These are phyloP conservation scores for Baryphthengus martii DNA, from an alignment of 2,113 vertebrate species.

Conservation along the genomic window DNA sequence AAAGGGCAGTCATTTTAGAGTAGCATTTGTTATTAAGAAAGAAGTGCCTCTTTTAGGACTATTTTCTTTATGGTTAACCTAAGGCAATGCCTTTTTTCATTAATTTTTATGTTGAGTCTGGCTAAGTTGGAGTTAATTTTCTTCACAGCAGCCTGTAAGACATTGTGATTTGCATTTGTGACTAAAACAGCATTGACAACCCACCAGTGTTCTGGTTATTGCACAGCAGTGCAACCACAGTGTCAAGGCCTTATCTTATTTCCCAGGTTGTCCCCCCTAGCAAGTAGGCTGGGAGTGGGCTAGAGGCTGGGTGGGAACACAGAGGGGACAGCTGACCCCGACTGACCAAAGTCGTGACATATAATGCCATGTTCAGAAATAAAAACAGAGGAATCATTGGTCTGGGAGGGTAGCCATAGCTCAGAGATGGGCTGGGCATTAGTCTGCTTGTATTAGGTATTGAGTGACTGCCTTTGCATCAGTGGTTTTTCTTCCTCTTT, in stretches of 20 bases:
- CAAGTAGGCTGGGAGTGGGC: background rate
- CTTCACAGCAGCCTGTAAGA: background rate
- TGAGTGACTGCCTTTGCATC: background rate
- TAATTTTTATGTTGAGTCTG: background rate
- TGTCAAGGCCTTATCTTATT: fast-evolving
- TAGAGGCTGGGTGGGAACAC: background rate
- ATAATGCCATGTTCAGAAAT: background rate
- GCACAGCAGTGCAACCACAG: background rate
- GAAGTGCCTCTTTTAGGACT: background rate
- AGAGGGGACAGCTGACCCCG: background rate
- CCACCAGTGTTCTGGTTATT: background rate
- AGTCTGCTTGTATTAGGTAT: background rate
- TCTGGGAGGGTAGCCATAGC: background rate
- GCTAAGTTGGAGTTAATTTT: background rate
- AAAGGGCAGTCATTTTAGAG: background rate
- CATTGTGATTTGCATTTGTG: background rate
- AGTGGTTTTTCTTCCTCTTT: fast-evolving
- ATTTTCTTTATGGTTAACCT: background rate
- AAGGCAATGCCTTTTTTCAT: conserved; percentile 17
- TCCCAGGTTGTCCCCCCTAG: background rate
- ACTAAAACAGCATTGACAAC: background rate
- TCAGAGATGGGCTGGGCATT: background rate
- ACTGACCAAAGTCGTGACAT: background rate
- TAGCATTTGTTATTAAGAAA: background rate
- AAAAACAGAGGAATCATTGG: background rate